Evolutionary conservation across 1,140 invertebrate species (phyloP).

Genomic region (Drosophila tsacasi): DNA sequence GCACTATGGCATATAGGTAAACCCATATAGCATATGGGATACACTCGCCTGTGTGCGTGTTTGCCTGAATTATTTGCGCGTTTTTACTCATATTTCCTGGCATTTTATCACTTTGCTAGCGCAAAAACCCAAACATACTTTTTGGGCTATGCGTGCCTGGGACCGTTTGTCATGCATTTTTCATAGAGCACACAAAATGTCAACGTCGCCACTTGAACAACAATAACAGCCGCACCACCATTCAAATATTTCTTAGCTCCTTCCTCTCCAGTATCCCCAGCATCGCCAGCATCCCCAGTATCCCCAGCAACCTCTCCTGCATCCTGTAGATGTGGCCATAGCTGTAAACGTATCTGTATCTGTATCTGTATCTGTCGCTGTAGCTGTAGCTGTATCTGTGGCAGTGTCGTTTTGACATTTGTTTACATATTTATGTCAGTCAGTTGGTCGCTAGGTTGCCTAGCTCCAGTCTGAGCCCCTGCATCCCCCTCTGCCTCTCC

Average conservation of each 20-base stretch:
- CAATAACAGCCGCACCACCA: slow-evolving; percentile 64
- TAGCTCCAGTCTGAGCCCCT: slow-evolving; percentile 22
- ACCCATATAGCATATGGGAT: slow-evolving; percentile 18
- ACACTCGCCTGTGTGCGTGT: slow-evolving; percentile 28
- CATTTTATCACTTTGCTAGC: slow-evolving; percentile 58
- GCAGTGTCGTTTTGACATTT: slow-evolving; percentile 81
- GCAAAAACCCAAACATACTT: slow-evolving; percentile 57
- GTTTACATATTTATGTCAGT: slow-evolving; percentile 84
- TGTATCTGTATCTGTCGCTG: not conserved
- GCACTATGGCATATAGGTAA: slow-evolving; percentile 24
- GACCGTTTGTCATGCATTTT: slow-evolving; percentile 80
- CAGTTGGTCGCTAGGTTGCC: slow-evolving; percentile 71
- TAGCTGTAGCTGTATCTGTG: slow-evolving; percentile 24
- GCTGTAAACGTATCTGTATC: slow-evolving; percentile 4
- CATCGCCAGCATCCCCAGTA: not conserved
- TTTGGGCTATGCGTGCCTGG: slow-evolving; percentile 62
- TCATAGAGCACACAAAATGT: slow-evolving; percentile 69
- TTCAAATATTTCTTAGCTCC: slow-evolving; percentile 49
- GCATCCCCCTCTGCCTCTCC: slow-evolving; percentile 21
- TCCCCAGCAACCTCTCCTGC: not conserved
- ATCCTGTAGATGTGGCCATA: slow-evolving; percentile 11
- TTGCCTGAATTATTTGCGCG: slow-evolving; percentile 75
- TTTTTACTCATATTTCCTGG: slow-evolving; percentile 72
- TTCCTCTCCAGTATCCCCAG: not conserved
- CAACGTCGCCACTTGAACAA: slow-evolving; percentile 75